These are phyloP conservation scores for Cyprinella venusta DNA, from an alignment of 2,797 vertebrate species.

Conservation along the genomic window DNA sequence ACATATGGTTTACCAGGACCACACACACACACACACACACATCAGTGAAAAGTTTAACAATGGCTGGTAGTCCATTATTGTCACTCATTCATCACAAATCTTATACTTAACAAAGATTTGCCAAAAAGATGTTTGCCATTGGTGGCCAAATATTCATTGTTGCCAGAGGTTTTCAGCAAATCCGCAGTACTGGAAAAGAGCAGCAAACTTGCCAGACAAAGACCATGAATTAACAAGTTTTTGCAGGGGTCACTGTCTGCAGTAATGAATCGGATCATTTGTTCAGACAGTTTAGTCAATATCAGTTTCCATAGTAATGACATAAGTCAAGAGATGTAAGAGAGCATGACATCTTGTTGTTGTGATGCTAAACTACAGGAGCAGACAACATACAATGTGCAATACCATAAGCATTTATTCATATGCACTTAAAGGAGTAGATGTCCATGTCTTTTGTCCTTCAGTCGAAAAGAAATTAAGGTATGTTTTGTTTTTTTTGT, in stretches of 20 bases:
- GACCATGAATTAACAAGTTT: background rate
- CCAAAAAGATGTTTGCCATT: background rate
- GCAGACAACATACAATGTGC: too few relatives aligned
- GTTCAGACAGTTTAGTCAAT: constrained; percentile 2
- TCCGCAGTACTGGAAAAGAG: background rate
- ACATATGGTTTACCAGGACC: too few relatives aligned
- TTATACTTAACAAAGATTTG: background rate
- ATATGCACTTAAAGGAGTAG: too few relatives aligned
- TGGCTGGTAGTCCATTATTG: background rate
- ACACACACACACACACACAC: too few relatives aligned
- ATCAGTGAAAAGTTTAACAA: background rate
- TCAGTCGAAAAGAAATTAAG: too few relatives aligned
- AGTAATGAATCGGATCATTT: background rate
- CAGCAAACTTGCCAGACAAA: background rate
- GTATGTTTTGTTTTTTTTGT: too few relatives aligned
- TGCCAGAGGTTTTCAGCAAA: background rate
- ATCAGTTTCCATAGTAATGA: background rate
- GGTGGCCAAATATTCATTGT: background rate
- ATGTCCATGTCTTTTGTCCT: too few relatives aligned
- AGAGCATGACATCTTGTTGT: background rate
- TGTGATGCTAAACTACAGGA: background rate
- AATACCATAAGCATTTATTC: too few relatives aligned
- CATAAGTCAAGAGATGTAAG: background rate
- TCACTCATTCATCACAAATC: background rate
- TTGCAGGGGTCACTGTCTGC: background rate